Evolutionary conservation across 1,140 invertebrate genomes (phyloP).

Genomic region (Yoshiicerus persimilis): DNA sequence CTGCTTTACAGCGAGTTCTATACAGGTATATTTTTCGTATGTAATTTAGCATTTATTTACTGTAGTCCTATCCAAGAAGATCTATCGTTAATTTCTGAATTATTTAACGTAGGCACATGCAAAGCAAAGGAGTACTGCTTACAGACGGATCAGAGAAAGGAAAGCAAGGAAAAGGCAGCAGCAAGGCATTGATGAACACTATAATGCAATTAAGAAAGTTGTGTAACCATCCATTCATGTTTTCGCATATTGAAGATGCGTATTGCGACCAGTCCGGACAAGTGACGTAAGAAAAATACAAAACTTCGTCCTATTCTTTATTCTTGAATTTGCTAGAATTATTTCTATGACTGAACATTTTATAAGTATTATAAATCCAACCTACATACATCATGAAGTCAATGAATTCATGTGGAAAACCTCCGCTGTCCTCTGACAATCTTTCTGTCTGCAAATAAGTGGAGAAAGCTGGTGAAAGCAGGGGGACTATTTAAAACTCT

Average conservation of each 20-base stretch:
- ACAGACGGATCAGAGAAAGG: conserved; percentile 64
- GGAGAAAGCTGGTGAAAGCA: no score
- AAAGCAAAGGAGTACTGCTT: conserved; percentile 64
- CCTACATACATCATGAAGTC: no score
- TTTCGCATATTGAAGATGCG: conserved; percentile 69
- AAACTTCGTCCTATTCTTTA: not conserved
- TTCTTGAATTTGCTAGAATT: not conserved
- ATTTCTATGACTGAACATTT: no score
- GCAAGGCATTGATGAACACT: conserved; percentile 66
- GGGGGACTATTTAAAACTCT: no score
- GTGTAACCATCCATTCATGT: conserved; percentile 76
- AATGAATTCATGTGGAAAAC: no score
- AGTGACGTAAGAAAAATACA: conserved; percentile 25
- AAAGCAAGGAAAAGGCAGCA: conserved; percentile 61
- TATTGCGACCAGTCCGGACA: conserved; percentile 50
- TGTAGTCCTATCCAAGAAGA: no score
- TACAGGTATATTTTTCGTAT: conserved; percentile 55
- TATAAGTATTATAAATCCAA: no score
- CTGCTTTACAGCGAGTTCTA: conserved; percentile 64
- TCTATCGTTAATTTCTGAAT: no score
- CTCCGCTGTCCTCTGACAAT: no score
- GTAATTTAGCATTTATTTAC: not conserved
- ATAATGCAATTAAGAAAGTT: conserved; percentile 73
- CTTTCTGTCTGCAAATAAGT: no score
- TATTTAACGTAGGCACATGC: conserved; percentile 60